A percentile compares a stretch with the other conserved stretches of the same genome.
phyloP scores from a whole-genome alignment of 2,888 invertebrate genomes.

The Meliscaeva auricollis region DNA sequence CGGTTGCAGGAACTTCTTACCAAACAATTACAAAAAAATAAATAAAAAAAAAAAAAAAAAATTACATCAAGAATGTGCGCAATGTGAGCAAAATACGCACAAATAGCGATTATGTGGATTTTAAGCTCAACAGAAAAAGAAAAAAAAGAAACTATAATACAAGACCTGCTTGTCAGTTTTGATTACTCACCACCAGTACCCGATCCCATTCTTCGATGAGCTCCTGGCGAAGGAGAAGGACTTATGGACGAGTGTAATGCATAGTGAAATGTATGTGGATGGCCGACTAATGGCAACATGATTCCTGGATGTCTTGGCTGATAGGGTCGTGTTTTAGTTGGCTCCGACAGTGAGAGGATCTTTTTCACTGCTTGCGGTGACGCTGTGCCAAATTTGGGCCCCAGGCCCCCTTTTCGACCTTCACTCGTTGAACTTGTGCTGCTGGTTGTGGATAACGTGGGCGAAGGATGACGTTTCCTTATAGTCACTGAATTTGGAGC shows the following conservation, averaged over 20 bases:
- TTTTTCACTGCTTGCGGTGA: conserved; percentile 99
- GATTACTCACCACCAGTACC: conserved; percentile 82
- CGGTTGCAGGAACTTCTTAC: conserved; percentile 79
- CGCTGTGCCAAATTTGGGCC: conserved; percentile 91
- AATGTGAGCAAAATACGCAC: too few relatives aligned
- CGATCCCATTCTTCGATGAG: conserved; percentile 87
- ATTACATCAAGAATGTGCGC: conserved; percentile 10
- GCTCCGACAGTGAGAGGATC: conserved; percentile 95
- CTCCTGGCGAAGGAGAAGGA: conserved; percentile 85
- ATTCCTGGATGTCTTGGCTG: conserved; percentile 89
- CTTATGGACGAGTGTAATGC: conserved; percentile 78
- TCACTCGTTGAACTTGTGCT: conserved; percentile 95
- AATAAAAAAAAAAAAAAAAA: conserved; percentile 34
- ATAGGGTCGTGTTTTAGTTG: conserved; percentile 94
- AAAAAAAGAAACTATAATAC: conserved; percentile 1
- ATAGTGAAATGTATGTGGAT: conserved; percentile 79
- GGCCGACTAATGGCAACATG: conserved; percentile 87
- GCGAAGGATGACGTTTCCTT: conserved; percentile 94
- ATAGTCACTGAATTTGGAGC: conserved; percentile 85
- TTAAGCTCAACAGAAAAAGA: neutral
- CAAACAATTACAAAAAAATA: conserved; percentile 70
- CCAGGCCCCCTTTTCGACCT: conserved; percentile 85
- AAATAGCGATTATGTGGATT: conserved; percentile 1
- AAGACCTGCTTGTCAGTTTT: conserved; percentile 1
- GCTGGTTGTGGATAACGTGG: conserved; percentile 96